Conservation (phyloP, 2,113 vertebrate genomes). For the Dromaius novaehollandiae region DNA sequence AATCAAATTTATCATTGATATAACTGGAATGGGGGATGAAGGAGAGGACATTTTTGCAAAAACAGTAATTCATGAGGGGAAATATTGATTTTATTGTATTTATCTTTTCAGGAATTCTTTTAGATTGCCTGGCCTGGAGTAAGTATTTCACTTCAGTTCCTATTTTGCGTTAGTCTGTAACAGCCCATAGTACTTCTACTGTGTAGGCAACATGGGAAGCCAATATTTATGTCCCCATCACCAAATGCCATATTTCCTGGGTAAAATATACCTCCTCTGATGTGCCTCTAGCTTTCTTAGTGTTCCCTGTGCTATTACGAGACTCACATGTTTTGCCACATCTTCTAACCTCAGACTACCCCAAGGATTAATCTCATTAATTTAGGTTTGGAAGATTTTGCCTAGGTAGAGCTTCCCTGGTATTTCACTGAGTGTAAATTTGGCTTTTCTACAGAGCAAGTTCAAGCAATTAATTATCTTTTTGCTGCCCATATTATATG, state of each 20-base stretch:
- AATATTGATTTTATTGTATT: not conserved
- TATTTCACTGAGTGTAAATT: not conserved
- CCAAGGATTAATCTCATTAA: not conserved
- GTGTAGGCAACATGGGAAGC: not conserved
- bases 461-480: not conserved
- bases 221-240: not conserved
- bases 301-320: not conserved
- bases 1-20: not conserved
- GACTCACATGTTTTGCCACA: not conserved
- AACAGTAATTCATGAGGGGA: not conserved
- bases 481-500: not conserved
- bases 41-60: not conserved
- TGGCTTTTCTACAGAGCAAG: not conserved
- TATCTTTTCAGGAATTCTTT: not conserved
- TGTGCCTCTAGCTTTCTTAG: not conserved
- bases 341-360: not conserved
- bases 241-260: not conserved
- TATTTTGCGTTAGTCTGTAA: not conserved
- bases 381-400: not conserved
- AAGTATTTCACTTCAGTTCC: not conserved
- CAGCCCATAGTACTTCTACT: not conserved
- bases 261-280: not conserved
- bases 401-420: not conserved
- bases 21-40: rapidly evolving
- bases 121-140: not conserved